Base-by-base conservation (phyloP, 2,113 vertebrate species). In the Osmerus eperlanus region DNA sequence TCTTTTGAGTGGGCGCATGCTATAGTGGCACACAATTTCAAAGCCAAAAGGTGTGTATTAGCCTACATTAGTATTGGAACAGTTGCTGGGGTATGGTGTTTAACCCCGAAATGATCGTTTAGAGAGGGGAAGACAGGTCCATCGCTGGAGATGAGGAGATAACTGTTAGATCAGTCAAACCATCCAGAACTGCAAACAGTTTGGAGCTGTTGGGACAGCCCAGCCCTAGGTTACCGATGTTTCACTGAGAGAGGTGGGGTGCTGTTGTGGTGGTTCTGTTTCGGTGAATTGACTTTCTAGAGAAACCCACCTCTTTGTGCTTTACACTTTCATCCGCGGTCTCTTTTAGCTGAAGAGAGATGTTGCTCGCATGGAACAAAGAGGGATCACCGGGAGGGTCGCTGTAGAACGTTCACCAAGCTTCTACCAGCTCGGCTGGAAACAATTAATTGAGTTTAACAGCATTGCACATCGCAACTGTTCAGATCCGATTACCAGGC, bases 271-370 rank as follows among this genome's bases (percentile, higher is more conserved):
- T 28, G 25, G 25, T 7, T 29, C 61, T 64, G 62, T 25, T 64
- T 47, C 6, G 18, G 51, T 82, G 72, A 82, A 76, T 66, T 28
- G 68, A 69, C 70, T 72, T 85, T 84, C 72, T 73, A 81, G 84
- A 85, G 84, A 71, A 4, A 47, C 25, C 64, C 12, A 29, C 63
- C 63, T 67, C 82, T 77, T 89, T 88, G 84, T 87, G 55, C 63
- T 70, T 52, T 21, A 83, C 86, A 85, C 72, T 67, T 83, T 88
- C 85, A 83, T 60, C 19, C 66, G 19, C 69, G 61, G 1, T 56
- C 78, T 66, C 77, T 83, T 83, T 77, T 75, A 72, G 36, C 73
- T 73, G 78, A 81, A 78, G 80, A 82, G 70, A 68, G 71, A 81
- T 60, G 68, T 73, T 71, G 59, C 65, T 67, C 65, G 71, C 64